Evolutionary conservation across 2,888 invertebrate species (phyloP).

Genomic region (Polymixis lichenea): DNA sequence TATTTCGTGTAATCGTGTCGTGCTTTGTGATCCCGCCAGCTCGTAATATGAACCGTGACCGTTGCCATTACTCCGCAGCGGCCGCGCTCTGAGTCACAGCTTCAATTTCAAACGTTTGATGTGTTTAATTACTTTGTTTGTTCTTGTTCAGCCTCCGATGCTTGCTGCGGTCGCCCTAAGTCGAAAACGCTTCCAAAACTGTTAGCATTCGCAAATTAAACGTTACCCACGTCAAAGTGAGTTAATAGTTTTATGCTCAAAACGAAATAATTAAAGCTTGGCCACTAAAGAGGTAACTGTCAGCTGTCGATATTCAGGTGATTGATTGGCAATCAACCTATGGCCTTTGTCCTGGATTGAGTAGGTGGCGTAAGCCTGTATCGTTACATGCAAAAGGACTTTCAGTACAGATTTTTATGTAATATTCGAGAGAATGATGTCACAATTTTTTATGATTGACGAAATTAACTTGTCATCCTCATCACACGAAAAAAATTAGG

Average conservation of each 20-base stretch:
- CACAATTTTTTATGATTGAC: neutral
- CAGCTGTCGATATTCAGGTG: conserved; percentile 69
- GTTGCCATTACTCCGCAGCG: conserved; percentile 61
- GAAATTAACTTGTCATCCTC: neutral
- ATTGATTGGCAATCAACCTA: conserved; percentile 61
- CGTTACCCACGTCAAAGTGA: conserved; percentile 89
- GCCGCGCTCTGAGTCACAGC: conserved; percentile 83
- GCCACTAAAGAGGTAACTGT: conserved; percentile 65
- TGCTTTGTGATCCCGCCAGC: conserved; percentile 51
- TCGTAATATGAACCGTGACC: conserved; percentile 56
- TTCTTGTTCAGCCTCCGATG: conserved; percentile 85
- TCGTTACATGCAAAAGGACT: conserved; percentile 13
- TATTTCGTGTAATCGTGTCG: conserved; percentile 47
- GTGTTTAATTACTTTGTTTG: conserved; percentile 91
- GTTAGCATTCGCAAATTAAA: conserved; percentile 88
- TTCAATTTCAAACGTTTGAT: conserved; percentile 89
- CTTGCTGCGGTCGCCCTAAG: conserved; percentile 87
- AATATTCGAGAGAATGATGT: conserved; percentile 6
- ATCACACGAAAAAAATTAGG: neutral
- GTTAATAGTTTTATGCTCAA: conserved; percentile 85
- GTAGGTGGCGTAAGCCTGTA: conserved; percentile 4
- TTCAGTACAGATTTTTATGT: neutral
- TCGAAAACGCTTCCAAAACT: conserved; percentile 87
- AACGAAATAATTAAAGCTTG: conserved; percentile 85
- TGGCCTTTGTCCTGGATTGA: conserved; percentile 45